Conservation (phyloP, 2,888 invertebrate genomes). For the Erebia palarica region DNA sequence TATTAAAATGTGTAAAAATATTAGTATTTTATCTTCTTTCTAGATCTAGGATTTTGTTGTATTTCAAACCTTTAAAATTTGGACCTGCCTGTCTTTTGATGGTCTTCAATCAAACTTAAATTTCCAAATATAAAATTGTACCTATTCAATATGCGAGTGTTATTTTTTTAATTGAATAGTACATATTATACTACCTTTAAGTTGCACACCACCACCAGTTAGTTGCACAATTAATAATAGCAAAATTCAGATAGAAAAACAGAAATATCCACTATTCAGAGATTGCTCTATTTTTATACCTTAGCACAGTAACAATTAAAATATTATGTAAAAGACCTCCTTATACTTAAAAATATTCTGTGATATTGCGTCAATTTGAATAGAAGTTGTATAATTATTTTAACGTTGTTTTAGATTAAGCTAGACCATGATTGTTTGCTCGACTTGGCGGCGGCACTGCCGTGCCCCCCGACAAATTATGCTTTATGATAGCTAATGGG, state of each 20-base stretch:
- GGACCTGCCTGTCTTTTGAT: too few relatives aligned
- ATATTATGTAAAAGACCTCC: neutral
- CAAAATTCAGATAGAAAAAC: neutral
- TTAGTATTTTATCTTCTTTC: too few relatives aligned
- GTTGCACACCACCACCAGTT: too few relatives aligned
- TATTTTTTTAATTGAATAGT: too few relatives aligned
- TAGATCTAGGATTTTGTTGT: too few relatives aligned
- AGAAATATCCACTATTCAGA: neutral
- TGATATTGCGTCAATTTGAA: conserved; percentile 36
- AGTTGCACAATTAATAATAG: neutral
- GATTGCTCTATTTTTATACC: neutral
- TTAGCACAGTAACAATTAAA: neutral
- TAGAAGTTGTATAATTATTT: conserved; percentile 17
- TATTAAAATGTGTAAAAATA: too few relatives aligned
- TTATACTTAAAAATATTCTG: conserved; percentile 24
- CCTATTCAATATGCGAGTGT: too few relatives aligned
- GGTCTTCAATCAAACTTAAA: too few relatives aligned
- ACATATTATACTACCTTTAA: neutral
- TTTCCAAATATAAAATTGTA: too few relatives aligned
- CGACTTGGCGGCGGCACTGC: too few relatives aligned
- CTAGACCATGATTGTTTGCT: too few relatives aligned
- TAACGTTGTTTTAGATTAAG: conserved; percentile 16
- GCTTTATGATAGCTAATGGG: neutral
- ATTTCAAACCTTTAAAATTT: too few relatives aligned
- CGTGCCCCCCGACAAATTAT: neutral